These are phyloP conservation scores for Malurus alboscapulatus DNA, from an alignment of 2,113 vertebrate genomes.

Conservation along the genomic window DNA sequence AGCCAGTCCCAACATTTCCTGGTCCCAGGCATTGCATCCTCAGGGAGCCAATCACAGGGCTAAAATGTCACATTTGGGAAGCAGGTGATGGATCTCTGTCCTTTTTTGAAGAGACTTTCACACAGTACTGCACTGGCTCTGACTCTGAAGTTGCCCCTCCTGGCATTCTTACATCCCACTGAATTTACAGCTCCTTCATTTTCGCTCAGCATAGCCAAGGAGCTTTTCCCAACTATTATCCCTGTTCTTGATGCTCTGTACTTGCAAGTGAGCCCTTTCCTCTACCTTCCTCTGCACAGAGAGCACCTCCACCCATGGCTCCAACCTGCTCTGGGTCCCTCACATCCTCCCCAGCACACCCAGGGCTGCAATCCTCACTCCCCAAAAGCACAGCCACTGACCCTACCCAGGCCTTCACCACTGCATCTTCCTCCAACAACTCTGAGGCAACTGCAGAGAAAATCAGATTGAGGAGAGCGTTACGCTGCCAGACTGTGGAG, in stretches of 20 bases:
- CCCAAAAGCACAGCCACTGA: background rate
- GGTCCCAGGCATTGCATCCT: accelerated
- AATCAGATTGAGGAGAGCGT: background rate
- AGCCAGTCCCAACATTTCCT: background rate
- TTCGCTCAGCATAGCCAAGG: background rate
- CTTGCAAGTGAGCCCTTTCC: background rate
- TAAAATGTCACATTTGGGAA: background rate
- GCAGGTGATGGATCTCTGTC: background rate
- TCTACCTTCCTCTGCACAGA: background rate
- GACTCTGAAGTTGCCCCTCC: background rate
- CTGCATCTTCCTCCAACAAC: background rate
- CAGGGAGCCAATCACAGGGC: background rate
- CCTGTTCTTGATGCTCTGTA: background rate
- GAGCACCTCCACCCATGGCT: background rate
- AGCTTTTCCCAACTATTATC: background rate
- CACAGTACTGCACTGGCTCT: background rate
- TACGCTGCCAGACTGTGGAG: background rate
- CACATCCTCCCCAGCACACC: accelerated
- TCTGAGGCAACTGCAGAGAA: background rate
- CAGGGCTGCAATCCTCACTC: accelerated
- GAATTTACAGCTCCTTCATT: background rate
- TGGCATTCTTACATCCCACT: background rate
- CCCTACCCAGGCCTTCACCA: background rate
- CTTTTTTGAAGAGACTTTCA: background rate
- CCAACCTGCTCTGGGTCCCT: background rate